Conservation (phyloP, 2,888 invertebrate genomes). For the Phorcus lineatus region DNA sequence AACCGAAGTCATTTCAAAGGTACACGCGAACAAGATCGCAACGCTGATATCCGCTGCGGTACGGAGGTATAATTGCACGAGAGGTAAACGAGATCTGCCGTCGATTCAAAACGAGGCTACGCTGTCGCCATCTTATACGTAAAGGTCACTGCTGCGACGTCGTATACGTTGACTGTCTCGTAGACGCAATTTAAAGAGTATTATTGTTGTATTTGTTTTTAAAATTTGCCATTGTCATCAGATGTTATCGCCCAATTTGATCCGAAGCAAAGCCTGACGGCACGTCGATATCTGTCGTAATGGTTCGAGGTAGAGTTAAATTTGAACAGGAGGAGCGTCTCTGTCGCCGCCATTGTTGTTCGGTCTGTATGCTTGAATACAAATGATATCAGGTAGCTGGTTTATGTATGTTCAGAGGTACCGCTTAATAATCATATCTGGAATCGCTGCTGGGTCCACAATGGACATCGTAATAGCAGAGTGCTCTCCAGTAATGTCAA, state of each 20-base stretch:
- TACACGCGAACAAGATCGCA: neutral
- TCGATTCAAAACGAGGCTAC: neutral
- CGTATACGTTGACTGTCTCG: neutral
- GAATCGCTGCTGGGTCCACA: conserved; percentile 7
- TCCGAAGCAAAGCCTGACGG: neutral
- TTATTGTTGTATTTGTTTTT: neutral
- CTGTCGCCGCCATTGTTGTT: neutral
- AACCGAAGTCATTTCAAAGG: neutral
- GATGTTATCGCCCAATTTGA: neutral
- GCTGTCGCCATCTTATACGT: neutral
- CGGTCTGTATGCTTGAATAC: neutral
- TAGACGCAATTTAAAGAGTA: neutral
- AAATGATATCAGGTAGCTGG: neutral
- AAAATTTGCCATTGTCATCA: neutral
- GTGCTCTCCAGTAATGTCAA: conserved; percentile 2
- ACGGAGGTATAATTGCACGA: neutral
- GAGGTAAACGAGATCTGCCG: neutral
- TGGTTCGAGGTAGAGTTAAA: neutral
- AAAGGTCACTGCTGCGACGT: neutral
- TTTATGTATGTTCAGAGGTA: no score
- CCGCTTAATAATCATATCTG: neutral
- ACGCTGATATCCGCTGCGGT: neutral
- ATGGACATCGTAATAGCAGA: conserved; percentile 1
- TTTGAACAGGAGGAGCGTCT: neutral
- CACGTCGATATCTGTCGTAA: neutral